These are phyloP conservation scores for Siphlonurus alternatus DNA, from an alignment of 2,888 invertebrate genomes.

Conservation along the genomic window DNA sequence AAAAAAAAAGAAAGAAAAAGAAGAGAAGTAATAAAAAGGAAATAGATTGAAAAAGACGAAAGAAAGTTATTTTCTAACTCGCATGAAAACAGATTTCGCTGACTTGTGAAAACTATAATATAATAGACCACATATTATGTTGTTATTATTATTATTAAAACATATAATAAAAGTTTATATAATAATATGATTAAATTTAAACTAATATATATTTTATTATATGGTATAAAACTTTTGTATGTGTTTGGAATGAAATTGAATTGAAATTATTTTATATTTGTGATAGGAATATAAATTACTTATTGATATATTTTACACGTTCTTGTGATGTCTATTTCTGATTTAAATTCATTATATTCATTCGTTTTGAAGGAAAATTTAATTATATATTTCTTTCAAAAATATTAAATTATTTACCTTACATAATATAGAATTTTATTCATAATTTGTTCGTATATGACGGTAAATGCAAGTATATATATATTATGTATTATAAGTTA, in stretches of 20 bases:
- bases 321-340: too few species aligned
- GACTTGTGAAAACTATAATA: neutral
- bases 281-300: too few species aligned
- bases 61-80: neutral
- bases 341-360: neutral
- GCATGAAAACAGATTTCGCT: neutral
- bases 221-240: neutral
- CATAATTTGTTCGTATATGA: too few species aligned
- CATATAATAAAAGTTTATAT: neutral
- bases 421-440: too few species aligned
- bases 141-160: too few species aligned
- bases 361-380: neutral
- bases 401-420: too few species aligned
- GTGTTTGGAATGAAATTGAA: neutral
- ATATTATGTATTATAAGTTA: too few species aligned
- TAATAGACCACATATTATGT: neutral
- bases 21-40: neutral
- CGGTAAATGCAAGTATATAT: too few species aligned
- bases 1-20: neutral
- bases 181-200: neutral
- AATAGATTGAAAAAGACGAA: neutral
- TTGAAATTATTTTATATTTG: neutral
- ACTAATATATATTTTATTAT: neutral
- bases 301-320: too few species aligned
- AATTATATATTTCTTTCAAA: neutral